Base-by-base conservation (phyloP, 2,113 vertebrate genomes). In the Glaucidium brasilianum region DNA sequence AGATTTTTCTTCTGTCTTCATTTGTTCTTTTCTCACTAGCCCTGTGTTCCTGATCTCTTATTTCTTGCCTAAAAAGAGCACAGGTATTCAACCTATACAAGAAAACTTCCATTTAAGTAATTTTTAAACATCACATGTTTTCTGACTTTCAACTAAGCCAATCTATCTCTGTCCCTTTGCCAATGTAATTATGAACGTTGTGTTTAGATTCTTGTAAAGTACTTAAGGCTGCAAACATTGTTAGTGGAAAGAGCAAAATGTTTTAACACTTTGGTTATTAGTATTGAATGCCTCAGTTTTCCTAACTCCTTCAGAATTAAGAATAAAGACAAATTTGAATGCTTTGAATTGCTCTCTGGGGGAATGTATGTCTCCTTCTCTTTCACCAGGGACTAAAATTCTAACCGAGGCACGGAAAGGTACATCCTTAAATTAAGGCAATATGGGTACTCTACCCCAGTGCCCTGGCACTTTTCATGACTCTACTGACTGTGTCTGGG, bases 81-180 rank as follows among this genome's bases (percentile, higher is more conserved):
- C 12, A 52, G 6, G 4, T 72, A 53, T 66, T 78, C 20, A 78
- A 62, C 8, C 3, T 9, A 74, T 19, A 30, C 5, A 52, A 39
- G 21, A 69, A 66, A 56, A 21, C 8, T 45, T 37, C 25, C 7
- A 8, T 77, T 73, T 45, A 69, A 82, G 22, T 49, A 58, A 59
- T 77, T 85, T 59, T 53, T 39, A 73, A 81, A 59, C 25, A 59
- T 20, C 32, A 52, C 2, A 35, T 22, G 5, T 6, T 32, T 77
- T 67, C 55, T 77, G 11, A 25, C 45, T 91, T 82, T 74, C 60
- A 37, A 25, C n/a, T 67, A 37, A 75, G 2, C 0, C 12, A 35
- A 30, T n/a, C 13, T 81, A 7, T 8, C 3, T 5, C 6, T 4
- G 2, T 8, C 3, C 14, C 18, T 84, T 73, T 16, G 2, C 14